A percentile compares a stretch with the other conserved stretches of the same genome.
phyloP scores from a whole-genome alignment of 2,888 invertebrate genomes.

The Pseudolycoriella hygida region DNA sequence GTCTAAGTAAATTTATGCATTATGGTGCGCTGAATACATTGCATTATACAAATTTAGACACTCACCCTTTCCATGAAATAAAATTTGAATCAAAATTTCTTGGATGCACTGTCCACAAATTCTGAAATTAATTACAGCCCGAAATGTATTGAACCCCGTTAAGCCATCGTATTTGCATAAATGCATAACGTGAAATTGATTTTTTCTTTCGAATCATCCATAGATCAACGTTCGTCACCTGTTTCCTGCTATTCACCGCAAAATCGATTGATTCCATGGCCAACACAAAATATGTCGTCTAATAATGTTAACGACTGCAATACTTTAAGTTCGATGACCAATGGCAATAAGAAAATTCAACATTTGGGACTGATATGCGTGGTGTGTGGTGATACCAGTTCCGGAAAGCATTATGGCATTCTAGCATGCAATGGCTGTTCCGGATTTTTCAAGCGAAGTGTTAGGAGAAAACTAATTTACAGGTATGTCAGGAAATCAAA shows the following conservation, averaged over 20 bases:
- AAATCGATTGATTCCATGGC: slow-evolving; percentile 24
- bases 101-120: background rate
- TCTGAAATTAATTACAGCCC: background rate
- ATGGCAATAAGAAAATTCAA: slow-evolving; percentile 31
- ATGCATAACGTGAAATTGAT: background rate
- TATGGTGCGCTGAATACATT: slow-evolving; percentile 25
- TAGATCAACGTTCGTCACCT: slow-evolving; percentile 23
- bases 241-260: slow-evolving; percentile 23
- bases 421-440: slow-evolving; percentile 98
- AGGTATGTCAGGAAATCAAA: slow-evolving; percentile 44
- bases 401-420: slow-evolving; percentile 95
- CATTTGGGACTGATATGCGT: slow-evolving; percentile 75
- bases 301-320: slow-evolving; percentile 12
- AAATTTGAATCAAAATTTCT: background rate
- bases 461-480: slow-evolving; percentile 89
- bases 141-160: background rate
- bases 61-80: background rate
- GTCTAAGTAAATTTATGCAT: slow-evolving; percentile 14
- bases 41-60: slow-evolving; percentile 6
- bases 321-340: slow-evolving; percentile 6
- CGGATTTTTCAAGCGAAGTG: slow-evolving; percentile 96
- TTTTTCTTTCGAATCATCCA: background rate
- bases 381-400: slow-evolving; percentile 93
- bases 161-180: background rate
- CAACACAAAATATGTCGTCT: slow-evolving; percentile 14